These are phyloP conservation scores for Lochmaea capreae DNA, from an alignment of 2,888 invertebrate genomes.

Conservation along the genomic window DNA sequence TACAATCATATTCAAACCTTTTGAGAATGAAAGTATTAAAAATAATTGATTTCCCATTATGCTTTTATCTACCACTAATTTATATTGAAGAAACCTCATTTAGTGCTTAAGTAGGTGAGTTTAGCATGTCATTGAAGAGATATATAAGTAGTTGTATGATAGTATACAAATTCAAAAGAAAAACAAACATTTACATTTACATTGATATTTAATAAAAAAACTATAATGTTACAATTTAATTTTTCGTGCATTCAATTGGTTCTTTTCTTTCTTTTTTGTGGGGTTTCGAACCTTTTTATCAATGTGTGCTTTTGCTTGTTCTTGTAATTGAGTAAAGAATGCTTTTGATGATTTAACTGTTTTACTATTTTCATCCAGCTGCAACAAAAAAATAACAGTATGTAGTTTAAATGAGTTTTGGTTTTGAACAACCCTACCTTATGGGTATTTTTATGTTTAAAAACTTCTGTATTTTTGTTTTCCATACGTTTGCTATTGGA, in stretches of 20 bases:
- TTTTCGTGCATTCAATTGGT: conserved; percentile 32
- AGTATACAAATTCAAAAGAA: too few relatives aligned
- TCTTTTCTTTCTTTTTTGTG: conserved; percentile 40
- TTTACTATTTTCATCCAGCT: conserved; percentile 67
- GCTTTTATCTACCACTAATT: too few relatives aligned
- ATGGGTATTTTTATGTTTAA: conserved; percentile 74
- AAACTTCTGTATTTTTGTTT: conserved; percentile 68
- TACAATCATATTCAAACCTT: too few relatives aligned
- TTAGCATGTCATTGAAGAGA: too few relatives aligned
- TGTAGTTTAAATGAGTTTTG: too few relatives aligned
- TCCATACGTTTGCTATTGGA: conserved; percentile 62
- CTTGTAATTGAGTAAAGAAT: conserved; percentile 89
- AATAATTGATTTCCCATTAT: too few relatives aligned
- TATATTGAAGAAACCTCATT: too few relatives aligned
- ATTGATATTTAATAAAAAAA: too few relatives aligned
- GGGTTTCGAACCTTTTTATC: conserved; percentile 64
- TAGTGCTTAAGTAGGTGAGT: too few relatives aligned
- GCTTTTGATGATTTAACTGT: conserved; percentile 80
- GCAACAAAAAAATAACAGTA: conserved; percentile 43
- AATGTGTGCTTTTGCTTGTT: conserved; percentile 73
- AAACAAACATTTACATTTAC: too few relatives aligned
- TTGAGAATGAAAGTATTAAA: too few relatives aligned
- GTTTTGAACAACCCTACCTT: conserved; percentile 64
- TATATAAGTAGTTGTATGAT: too few relatives aligned
- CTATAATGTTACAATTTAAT: conserved; percentile 31